Evolutionary conservation across 1,140 invertebrate genomes (phyloP).

Genomic region (Vanessa tameamea): DNA sequence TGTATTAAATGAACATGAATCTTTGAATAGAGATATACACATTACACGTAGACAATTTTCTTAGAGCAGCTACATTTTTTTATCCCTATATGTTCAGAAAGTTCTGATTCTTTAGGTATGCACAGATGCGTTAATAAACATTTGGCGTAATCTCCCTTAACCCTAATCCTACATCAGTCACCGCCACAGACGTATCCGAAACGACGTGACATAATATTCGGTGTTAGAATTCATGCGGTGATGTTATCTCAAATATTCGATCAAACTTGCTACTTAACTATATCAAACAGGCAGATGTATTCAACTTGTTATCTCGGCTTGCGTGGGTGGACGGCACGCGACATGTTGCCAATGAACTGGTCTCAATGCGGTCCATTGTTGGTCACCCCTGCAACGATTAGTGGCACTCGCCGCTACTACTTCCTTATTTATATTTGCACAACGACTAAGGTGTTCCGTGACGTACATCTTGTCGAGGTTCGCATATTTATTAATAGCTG

Average conservation of each 20-base stretch:
- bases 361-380: slow-evolving; percentile 72
- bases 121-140: neutral
- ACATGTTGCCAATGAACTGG: slow-evolving; percentile 66
- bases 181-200: slow-evolving; percentile 19
- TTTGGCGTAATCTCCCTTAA: neutral
- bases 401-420: slow-evolving; percentile 48
- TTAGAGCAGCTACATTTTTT: no score
- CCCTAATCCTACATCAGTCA: slow-evolving; percentile 22
- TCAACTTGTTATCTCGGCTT: slow-evolving; percentile 72
- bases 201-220: slow-evolving; percentile 38
- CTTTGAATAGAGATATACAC: no score
- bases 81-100: no score
- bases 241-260: slow-evolving; percentile 43
- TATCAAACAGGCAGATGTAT: slow-evolving; percentile 74
- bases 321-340: slow-evolving; percentile 72
- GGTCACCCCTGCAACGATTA: slow-evolving; percentile 59
- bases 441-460: neutral
- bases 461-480: neutral
- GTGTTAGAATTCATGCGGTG: slow-evolving; percentile 27
- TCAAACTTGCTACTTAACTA: slow-evolving; percentile 54
- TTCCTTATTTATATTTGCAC: slow-evolving; percentile 68
- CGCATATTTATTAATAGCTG: neutral
- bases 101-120: no score
- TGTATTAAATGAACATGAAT: no score
- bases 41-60: no score